A percentile compares a stretch with the other conserved stretches of the same genome.
phyloP scores from a whole-genome alignment of 2,888 invertebrate genomes.

The Salticus scenicus region DNA sequence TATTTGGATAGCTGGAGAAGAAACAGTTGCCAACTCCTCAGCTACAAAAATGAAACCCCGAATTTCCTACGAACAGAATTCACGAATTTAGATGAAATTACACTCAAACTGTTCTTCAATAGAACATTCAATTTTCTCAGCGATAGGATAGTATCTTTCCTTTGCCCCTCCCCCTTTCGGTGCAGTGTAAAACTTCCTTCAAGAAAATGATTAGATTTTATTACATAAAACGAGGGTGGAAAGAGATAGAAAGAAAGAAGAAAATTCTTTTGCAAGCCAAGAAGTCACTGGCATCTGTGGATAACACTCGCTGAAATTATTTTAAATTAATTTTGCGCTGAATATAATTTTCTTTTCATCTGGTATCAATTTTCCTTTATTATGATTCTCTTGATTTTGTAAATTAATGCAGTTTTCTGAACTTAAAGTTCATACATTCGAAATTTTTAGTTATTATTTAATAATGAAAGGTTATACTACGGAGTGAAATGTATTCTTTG shows the following conservation, averaged over 20 bases:
- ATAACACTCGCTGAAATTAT: not conserved
- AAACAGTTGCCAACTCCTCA: not conserved
- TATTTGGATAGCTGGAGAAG: not conserved
- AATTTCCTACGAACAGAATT: not conserved
- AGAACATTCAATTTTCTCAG: conserved; percentile 8
- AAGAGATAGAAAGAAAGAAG: not conserved
- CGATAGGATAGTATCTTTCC: not conserved
- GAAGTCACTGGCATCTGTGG: not conserved
- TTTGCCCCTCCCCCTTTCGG: no score
- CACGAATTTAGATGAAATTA: conserved; percentile 4
- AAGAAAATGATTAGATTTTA: conserved; percentile 6
- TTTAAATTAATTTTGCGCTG: no score
- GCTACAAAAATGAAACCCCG: not conserved
- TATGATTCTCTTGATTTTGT: no score
- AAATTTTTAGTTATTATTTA: no score
- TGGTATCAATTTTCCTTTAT: no score
- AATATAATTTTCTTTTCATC: not conserved
- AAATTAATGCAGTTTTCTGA: no score
- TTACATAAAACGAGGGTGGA: not conserved
- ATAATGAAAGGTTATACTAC: no score
- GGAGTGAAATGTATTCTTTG: no score
- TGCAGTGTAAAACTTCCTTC: not conserved
- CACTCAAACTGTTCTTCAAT: conserved; percentile 1
- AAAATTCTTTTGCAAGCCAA: not conserved
- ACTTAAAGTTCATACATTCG: no score